A percentile compares a stretch with the other conserved stretches of the same genome.
Conservation (phyloP, 2,113 vertebrate species). For the Epinephelus cyanopodus region DNA sequence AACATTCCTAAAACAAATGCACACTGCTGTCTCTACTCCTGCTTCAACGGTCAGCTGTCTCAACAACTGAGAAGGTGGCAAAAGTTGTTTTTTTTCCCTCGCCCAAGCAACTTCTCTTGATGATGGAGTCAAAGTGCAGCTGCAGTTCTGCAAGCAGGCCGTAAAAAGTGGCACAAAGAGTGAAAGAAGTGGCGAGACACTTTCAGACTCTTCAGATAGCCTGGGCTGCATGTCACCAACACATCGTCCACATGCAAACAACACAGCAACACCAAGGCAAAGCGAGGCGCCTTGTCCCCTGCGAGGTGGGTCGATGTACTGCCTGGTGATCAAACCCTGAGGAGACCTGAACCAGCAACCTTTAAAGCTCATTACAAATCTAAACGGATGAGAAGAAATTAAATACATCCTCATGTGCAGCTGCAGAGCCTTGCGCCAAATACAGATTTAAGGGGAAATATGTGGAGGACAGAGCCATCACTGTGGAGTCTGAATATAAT, state of each 20-base stretch:
- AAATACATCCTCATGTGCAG: neutral
- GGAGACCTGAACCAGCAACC: neutral
- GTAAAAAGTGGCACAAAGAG: neutral
- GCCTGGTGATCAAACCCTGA: neutral
- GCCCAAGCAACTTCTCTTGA: neutral
- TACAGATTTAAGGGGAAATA: neutral
- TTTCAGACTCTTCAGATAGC: neutral
- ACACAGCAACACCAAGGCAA: neutral
- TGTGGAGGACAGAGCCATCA: neutral
- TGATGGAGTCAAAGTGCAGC: conserved; percentile 29
- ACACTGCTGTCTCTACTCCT: neutral
- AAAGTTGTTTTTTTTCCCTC: neutral
- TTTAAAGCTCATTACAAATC: neutral
- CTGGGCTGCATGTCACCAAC: neutral
- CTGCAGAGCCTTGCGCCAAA: neutral
- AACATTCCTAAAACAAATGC: no score
- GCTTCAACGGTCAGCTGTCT: conserved; percentile 23
- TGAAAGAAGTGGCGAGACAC: neutral
- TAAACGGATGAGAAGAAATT: neutral
- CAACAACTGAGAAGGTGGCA: neutral
- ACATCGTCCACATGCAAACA: neutral
- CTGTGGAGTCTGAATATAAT: neutral
- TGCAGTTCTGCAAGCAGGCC: conserved; percentile 11
- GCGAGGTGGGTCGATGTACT: neutral
- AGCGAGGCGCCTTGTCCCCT: neutral